phyloP scores from a whole-genome alignment of 2,888 invertebrate genomes.

The Tenthredo scrophulariae region DNA sequence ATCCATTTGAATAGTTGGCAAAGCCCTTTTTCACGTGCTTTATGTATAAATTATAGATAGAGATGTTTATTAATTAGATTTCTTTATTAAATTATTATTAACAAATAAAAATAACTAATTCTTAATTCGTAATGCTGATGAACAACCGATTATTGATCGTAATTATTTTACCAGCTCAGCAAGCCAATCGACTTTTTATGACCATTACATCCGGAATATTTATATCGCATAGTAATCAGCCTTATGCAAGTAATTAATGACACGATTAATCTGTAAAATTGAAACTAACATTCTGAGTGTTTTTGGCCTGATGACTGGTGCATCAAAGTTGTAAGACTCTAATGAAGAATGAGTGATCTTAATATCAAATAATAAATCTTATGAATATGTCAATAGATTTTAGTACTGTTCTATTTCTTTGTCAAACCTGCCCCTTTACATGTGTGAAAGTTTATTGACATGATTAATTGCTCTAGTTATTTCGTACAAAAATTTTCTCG shows the following conservation, averaged over 20 bases:
- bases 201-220: not conserved
- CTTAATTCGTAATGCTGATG: not conserved
- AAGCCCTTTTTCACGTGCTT: not conserved
- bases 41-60: slow-evolving; percentile 38
- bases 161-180: not conserved
- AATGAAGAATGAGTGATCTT: slow-evolving; percentile 6
- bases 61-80: slow-evolving; percentile 10
- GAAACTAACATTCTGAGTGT: slow-evolving; percentile 36
- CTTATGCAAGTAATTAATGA: not conserved
- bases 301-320: slow-evolving; percentile 68
- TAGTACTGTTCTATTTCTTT: not conserved
- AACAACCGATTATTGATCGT: not conserved
- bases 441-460: not conserved
- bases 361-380: slow-evolving; percentile 22
- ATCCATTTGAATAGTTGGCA: slow-evolving; percentile 11
- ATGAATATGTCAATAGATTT: not conserved
- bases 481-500: not conserved
- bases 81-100: slow-evolving; percentile 17
- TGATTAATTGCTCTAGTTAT: not conserved
- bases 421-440: not conserved
- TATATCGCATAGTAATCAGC: not conserved
- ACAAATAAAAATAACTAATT: slow-evolving; percentile 12
- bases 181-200: not conserved
- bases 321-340: slow-evolving; percentile 66
- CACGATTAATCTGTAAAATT: not conserved